phyloP scores from a whole-genome alignment of 37 sponge, comb jelly and placozoan genomes.

The Crambe crambe region DNA sequence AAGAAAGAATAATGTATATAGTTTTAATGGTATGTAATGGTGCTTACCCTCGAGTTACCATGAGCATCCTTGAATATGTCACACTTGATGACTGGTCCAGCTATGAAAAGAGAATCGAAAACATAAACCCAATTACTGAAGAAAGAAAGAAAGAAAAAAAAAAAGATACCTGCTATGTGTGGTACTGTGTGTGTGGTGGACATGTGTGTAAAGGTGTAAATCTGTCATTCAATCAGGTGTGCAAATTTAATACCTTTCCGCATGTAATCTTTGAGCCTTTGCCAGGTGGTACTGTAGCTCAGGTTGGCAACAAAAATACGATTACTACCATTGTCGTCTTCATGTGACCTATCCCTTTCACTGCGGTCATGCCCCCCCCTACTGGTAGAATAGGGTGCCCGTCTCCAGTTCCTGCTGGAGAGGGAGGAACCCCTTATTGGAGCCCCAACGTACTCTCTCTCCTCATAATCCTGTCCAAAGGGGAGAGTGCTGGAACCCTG shows the following conservation, averaged over 20 bases:
- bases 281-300: conserved; percentile 53
- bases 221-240: no score
- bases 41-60: conserved; percentile 22
- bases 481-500: not conserved
- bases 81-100: conserved; percentile 46
- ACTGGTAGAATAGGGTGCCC: conserved; percentile 1
- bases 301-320: conserved; percentile 53
- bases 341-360: not conserved
- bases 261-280: conserved; percentile 60
- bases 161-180: not conserved
- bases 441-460: conserved; percentile 1
- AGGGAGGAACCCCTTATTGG: not conserved
- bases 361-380: not conserved
- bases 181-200: no score
- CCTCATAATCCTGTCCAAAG: conserved; percentile 13
- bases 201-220: no score
- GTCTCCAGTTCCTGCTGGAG: not conserved
- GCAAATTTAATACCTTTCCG: conserved; percentile 54
- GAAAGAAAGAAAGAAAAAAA: not conserved
- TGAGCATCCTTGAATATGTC: conserved; percentile 40
- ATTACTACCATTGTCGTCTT: not conserved
- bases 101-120: conserved; percentile 6
- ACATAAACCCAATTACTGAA: not conserved
- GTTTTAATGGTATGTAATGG: not conserved
- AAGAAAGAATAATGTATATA: not conserved